Conservation (phyloP, 1,140 invertebrate genomes). For the Trachymyrmex cornetzi region DNA sequence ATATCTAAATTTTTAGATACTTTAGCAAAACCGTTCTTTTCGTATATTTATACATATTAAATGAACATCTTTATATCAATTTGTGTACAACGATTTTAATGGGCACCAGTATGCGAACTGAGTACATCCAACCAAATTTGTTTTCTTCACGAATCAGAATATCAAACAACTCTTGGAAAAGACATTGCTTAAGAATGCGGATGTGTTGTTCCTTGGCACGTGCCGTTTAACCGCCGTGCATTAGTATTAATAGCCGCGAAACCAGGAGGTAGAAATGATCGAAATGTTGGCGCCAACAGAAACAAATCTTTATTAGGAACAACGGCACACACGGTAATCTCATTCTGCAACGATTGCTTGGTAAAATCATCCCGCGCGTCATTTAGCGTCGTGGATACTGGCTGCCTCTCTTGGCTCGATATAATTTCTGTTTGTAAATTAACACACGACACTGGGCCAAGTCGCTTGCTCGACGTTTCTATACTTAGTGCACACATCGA, state of each 20-base stretch:
- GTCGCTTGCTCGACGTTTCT: slow-evolving; percentile 78
- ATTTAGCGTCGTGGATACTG: slow-evolving; percentile 20
- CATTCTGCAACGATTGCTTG: slow-evolving; percentile 49
- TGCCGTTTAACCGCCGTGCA: neutral
- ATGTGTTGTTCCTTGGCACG: slow-evolving; percentile 32
- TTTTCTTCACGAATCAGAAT: neutral
- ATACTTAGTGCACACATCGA: slow-evolving; percentile 81
- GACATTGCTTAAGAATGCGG: slow-evolving; percentile 9
- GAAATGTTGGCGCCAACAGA: slow-evolving; percentile 60
- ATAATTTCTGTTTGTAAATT: slow-evolving; percentile 55
- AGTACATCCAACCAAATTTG: too few relatives aligned
- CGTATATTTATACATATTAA: too few relatives aligned
- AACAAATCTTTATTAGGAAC: slow-evolving; percentile 54
- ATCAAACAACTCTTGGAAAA: neutral
- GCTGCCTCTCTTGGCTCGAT: slow-evolving; percentile 15
- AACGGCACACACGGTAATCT: slow-evolving; percentile 32
- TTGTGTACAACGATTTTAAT: too few relatives aligned
- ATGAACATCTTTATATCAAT: too few relatives aligned
- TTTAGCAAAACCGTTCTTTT: too few relatives aligned
- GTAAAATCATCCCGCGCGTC: slow-evolving; percentile 55
- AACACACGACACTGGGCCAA: slow-evolving; percentile 81
- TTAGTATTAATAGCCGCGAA: slow-evolving; percentile 46
- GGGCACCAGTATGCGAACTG: too few relatives aligned
- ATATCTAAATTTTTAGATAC: too few relatives aligned
- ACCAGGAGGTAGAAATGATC: slow-evolving; percentile 43